Evolutionary conservation across 2,888 invertebrate species (phyloP).

Genomic region (Drosophila suboccidentalis): DNA sequence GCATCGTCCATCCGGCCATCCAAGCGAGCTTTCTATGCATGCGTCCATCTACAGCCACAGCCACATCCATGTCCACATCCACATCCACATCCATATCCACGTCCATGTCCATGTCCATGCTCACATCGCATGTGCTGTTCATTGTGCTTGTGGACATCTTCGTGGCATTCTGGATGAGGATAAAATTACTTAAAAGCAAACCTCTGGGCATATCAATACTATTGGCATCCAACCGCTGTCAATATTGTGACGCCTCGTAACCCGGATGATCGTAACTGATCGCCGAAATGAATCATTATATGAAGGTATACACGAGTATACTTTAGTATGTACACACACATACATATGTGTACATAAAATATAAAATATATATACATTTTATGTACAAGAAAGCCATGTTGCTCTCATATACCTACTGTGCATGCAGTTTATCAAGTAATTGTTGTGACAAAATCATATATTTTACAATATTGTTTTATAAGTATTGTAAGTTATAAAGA

Average conservation of each 20-base stretch:
- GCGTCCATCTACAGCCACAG: conserved; percentile 19
- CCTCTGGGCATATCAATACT: conserved; percentile 73
- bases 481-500: too few relatives aligned
- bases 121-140: conserved; percentile 64
- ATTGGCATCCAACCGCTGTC: conserved; percentile 75
- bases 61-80: conserved; percentile 12
- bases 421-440: too few relatives aligned
- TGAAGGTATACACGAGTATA: conserved; percentile 1
- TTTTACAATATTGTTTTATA: too few relatives aligned
- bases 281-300: conserved; percentile 41
- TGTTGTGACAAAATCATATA: too few relatives aligned
- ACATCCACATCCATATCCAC: conserved; percentile 2
- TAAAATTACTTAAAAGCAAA: conserved; percentile 74
- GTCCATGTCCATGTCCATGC: conserved; percentile 6
- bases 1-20: conserved; percentile 67
- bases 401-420: too few relatives aligned
- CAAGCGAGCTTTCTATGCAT: conserved; percentile 50
- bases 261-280: conserved; percentile 63
- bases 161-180: conserved; percentile 80
- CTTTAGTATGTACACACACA: neutral
- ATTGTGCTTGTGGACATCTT: conserved; percentile 70
- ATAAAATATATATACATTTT: neutral
- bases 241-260: conserved; percentile 78
- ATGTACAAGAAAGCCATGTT: too few relatives aligned
- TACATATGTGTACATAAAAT: too few relatives aligned